Evolutionary conservation across 2,113 vertebrate species (phyloP).

Genomic region (Machaerirhynchus nigripectus): DNA sequence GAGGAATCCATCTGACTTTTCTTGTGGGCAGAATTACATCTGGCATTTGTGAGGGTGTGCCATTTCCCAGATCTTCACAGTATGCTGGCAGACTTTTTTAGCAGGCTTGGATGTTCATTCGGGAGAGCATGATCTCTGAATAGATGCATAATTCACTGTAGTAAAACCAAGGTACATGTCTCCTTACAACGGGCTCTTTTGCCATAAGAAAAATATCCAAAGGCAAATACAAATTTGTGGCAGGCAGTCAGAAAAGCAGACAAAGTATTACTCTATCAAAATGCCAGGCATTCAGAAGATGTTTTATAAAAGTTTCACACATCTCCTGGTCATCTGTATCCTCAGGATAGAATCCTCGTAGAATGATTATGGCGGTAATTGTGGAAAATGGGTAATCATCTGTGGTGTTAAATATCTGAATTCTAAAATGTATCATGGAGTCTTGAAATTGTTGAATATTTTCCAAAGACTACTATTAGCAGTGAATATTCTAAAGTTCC

Average conservation of each 20-base stretch:
- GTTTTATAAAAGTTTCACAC: not conserved
- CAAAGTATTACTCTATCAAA: not conserved
- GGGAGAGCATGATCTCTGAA: not conserved
- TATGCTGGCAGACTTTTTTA: constrained; percentile 44
- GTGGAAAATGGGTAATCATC: constrained; percentile 9
- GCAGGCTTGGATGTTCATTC: not conserved
- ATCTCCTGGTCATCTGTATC: not conserved
- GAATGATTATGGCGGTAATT: not conserved
- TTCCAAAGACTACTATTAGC: not conserved
- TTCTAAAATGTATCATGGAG: not conserved
- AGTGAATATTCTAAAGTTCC: not conserved
- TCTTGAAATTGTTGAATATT: constrained; percentile 16
- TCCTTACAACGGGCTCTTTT: not conserved
- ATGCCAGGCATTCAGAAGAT: not conserved
- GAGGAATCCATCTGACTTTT: constrained; percentile 60
- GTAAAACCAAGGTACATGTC: not conserved
- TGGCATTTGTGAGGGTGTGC: constrained; percentile 61
- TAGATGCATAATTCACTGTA: constrained; percentile 1
- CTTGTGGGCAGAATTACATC: constrained; percentile 58
- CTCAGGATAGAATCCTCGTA: not conserved
- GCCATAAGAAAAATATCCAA: not conserved
- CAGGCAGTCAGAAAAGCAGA: not conserved
- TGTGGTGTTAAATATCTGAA: constrained; percentile 22
- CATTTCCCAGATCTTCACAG: constrained; percentile 60
- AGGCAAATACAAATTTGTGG: not conserved